These are phyloP conservation scores for Triops longicaudatus DNA, from an alignment of 1,140 invertebrate genomes.

Conservation along the genomic window DNA sequence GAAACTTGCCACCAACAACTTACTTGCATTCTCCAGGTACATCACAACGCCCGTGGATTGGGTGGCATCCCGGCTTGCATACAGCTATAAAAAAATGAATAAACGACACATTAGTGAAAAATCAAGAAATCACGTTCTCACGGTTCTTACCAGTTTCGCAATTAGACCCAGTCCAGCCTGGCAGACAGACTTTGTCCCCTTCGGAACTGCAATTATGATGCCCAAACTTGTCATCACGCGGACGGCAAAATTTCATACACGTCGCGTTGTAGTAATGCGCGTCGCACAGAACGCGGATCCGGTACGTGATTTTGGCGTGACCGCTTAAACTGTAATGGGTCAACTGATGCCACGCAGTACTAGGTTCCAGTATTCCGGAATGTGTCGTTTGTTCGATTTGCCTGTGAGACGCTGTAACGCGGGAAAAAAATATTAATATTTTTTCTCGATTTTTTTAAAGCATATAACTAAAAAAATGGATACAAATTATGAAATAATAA, in stretches of 20 bases:
- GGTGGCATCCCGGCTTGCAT: constrained; percentile 80
- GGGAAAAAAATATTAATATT: constrained; percentile 22
- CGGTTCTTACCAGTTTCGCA: constrained; percentile 41
- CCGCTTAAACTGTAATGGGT: constrained; percentile 50
- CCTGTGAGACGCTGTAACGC: constrained; percentile 49
- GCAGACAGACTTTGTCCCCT: constrained; percentile 39
- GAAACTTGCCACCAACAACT: not conserved
- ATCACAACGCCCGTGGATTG: constrained; percentile 77
- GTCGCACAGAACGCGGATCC: constrained; percentile 42
- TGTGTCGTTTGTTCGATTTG: constrained; percentile 81
- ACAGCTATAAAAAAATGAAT: constrained; percentile 57
- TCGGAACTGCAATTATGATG: constrained; percentile 42
- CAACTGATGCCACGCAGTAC: constrained; percentile 80
- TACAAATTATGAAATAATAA: no score
- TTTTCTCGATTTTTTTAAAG: no score
- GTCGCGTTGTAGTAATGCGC: constrained; percentile 42
- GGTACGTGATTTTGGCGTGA: constrained; percentile 41
- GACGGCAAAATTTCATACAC: constrained; percentile 40
- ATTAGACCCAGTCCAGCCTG: constrained; percentile 45
- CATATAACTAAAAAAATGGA: no score
- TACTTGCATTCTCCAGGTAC: constrained; percentile 78
- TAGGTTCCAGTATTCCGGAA: constrained; percentile 79
- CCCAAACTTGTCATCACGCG: constrained; percentile 39
- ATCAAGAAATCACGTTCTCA: not conserved
- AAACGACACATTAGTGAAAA: constrained; percentile 12